phyloP scores from a whole-genome alignment of 2,113 vertebrate species.

The Candoia aspera region DNA sequence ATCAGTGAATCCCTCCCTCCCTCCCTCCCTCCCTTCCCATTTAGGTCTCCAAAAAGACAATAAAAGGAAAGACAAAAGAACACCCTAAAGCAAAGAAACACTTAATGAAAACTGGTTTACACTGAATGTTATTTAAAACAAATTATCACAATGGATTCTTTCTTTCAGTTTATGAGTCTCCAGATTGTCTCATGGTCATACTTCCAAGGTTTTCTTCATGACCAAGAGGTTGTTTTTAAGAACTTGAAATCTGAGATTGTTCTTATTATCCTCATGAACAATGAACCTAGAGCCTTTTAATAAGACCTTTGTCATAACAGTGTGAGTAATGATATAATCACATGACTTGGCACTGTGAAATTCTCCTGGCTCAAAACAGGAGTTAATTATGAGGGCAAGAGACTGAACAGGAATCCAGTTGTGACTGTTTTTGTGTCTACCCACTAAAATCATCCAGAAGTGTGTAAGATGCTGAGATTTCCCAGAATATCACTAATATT shows the following conservation, averaged over 20 bases:
- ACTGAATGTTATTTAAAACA: not conserved
- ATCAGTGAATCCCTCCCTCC: not conserved
- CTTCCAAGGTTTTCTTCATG: slow-evolving; percentile 18
- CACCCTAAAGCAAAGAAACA: not conserved
- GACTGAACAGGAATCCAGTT: not conserved
- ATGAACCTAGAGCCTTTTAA: slow-evolving; percentile 2
- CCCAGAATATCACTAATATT: not conserved
- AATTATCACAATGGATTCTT: not conserved
- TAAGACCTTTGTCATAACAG: slow-evolving; percentile 24
- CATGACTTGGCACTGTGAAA: not conserved
- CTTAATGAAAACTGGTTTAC: not conserved
- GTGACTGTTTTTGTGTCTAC: not conserved
- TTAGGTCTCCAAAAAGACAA: not conserved
- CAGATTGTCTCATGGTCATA: not conserved
- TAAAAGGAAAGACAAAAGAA: not conserved
- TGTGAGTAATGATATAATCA: slow-evolving; percentile 18
- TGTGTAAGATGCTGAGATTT: not conserved
- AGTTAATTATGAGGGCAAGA: not conserved
- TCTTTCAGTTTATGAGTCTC: slow-evolving; percentile 21
- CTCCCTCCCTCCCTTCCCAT: not conserved
- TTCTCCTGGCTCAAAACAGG: not conserved
- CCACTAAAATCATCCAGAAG: not conserved
- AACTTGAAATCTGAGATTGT: slow-evolving; percentile 11
- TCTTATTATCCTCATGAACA: slow-evolving; percentile 24
- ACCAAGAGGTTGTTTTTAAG: not conserved